Evolutionary conservation across 2,797 vertebrate species (phyloP).

Genomic region (Alfaro cultratus): DNA sequence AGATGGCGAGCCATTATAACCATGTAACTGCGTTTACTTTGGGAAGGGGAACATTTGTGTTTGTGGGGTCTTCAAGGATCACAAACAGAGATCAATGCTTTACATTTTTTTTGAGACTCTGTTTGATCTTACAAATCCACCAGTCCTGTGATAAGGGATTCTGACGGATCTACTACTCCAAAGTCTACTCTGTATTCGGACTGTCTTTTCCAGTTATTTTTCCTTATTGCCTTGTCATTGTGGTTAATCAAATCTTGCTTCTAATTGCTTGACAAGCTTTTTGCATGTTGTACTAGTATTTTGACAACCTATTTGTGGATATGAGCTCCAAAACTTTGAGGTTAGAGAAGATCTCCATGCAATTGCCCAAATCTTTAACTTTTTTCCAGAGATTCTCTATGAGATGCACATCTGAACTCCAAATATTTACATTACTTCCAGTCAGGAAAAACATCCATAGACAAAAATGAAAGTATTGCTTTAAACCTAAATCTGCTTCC

Average conservation of each 20-base stretch:
- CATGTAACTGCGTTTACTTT: slow-evolving; percentile 64
- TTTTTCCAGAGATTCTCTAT: background rate
- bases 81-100: slow-evolving; percentile 44
- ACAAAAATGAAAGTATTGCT: background rate
- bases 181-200: background rate
- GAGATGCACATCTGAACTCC: background rate
- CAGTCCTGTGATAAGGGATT: background rate
- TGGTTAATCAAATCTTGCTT: background rate
- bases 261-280: background rate
- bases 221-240: background rate
- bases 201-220: background rate
- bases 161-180: background rate
- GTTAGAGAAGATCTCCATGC: background rate
- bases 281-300: background rate
- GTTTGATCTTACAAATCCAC: background rate
- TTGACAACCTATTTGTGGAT: background rate
- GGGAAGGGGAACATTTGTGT: slow-evolving; percentile 61
- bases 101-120: slow-evolving; percentile 5
- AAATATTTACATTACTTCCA: background rate
- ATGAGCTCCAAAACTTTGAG: background rate
- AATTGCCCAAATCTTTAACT: background rate
- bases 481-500: background rate
- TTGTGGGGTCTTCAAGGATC: slow-evolving; percentile 56
- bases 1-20: slow-evolving; percentile 66
- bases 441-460: background rate